These are phyloP conservation scores for Drosophila mulleri DNA, from an alignment of 2,888 invertebrate species.

Conservation along the genomic window DNA sequence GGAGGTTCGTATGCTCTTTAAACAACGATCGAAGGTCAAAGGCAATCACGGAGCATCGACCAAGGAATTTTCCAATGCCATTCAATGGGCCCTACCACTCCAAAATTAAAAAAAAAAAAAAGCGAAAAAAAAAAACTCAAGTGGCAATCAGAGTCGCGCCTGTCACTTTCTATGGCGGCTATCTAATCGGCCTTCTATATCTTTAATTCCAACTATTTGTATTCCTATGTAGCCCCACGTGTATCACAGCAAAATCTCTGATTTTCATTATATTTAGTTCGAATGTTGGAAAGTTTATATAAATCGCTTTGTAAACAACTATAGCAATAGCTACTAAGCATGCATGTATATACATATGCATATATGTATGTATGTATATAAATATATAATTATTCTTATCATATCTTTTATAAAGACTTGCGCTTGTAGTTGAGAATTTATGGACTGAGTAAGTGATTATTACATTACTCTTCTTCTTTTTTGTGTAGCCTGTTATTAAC, in stretches of 20 bases:
- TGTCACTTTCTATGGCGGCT: conserved; percentile 51
- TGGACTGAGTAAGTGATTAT: neutral
- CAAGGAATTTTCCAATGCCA: conserved; percentile 1
- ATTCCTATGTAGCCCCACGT: neutral
- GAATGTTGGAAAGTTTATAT: neutral
- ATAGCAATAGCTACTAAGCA: neutral
- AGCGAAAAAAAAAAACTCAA: conserved; percentile 6
- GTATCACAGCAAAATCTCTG: conserved; percentile 1
- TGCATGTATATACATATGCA: neutral
- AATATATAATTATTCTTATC: neutral
- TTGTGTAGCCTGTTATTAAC: neutral
- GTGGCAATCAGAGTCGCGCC: conserved; percentile 38
- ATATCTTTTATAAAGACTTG: neutral
- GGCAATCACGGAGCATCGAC: conserved; percentile 4
- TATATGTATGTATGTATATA: neutral
- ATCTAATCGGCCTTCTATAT: conserved; percentile 38
- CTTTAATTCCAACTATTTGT: conserved; percentile 12
- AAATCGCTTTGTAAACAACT: neutral
- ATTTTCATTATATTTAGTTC: neutral
- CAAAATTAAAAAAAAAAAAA: neutral
- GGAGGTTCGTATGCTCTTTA: neutral
- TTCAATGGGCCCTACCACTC: conserved; percentile 19
- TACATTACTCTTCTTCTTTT: neutral
- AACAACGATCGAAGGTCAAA: conserved; percentile 7
- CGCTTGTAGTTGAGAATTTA: neutral